Evolutionary conservation across 2,888 invertebrate genomes (phyloP).

Genomic region (Pristionchus japonicus): DNA sequence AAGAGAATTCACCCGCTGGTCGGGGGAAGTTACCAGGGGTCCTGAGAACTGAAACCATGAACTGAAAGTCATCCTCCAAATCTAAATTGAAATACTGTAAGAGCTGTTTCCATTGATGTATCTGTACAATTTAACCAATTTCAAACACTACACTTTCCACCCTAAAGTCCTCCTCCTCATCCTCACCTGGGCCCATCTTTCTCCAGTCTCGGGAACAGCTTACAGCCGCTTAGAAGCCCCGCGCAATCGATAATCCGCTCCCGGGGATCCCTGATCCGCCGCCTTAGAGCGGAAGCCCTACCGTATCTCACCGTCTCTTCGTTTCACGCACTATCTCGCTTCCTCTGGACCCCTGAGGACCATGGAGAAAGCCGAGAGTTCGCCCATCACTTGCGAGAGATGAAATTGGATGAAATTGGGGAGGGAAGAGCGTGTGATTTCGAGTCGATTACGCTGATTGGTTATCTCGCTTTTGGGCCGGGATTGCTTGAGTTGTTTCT

Average conservation of each 20-base stretch:
- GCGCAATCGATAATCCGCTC: conserved; percentile 1
- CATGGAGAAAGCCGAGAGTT: not conserved
- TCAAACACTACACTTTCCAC: not conserved
- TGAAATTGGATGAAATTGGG: not conserved
- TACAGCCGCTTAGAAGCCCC: not conserved
- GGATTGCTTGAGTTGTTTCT: not conserved
- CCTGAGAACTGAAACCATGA: no score
- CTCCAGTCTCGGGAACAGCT: no score
- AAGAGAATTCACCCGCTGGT: not conserved
- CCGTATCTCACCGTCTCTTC: not conserved
- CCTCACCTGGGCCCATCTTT: not conserved
- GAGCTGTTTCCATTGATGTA: no score
- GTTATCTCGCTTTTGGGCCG: not conserved
- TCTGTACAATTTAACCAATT: not conserved
- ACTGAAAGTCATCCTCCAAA: no score
- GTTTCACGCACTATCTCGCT: not conserved
- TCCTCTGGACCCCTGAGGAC: not conserved
- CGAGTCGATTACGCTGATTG: not conserved
- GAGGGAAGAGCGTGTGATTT: not conserved
- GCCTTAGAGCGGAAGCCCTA: not conserved
- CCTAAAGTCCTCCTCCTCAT: not conserved
- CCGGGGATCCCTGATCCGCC: not conserved
- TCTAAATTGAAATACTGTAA: no score
- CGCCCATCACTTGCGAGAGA: not conserved
- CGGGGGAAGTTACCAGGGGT: no score